Evolutionary conservation across 2,797 vertebrate species (phyloP), one percentile per base, ranked within the genome.

Genomic region (Hirundo rustica): DNA sequence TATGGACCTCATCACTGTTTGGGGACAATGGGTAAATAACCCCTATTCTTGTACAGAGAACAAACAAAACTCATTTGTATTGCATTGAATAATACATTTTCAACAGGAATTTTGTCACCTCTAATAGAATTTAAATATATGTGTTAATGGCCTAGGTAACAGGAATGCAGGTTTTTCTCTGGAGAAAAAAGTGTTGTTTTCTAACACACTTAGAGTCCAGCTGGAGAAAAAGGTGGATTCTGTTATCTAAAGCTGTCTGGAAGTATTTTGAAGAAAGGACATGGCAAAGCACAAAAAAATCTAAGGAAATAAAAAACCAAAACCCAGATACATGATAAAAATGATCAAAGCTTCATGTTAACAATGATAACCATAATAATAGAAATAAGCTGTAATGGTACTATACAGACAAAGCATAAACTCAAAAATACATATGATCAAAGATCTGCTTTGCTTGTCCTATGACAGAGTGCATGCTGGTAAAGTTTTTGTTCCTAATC

Each of bases 71-170:
- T 93, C 29, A 4, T 8, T 30, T 32, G 5, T 32, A 16, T 51
- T 68, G 16, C n/a, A 58, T 62, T 85, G 32, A 29, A 86, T 42
- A 84, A 92, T 71, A 38, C 71, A 91, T 75, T 80, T 74, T 42
- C 74, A 92, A 70, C 79, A 62, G 53, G 85, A 84, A 60, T 92
- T 96, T 97, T 92, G 81, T 78, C 78, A 95, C 47, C 47, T 79
- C 8, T 83, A 83, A 93, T 42, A 94, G 55, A 62, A 80, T 80
- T 95, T 81, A 91, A 97, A 93, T 70, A 25, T 36, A 67, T 51
- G 32, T 92, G 73, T 16, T 81, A 92, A 75, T 20, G 19, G 77
- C 40, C 40, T 53, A 32, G 26, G 68, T 58, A 80, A 85, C n/a
- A 79, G 48, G 62, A 89, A 76, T 61, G 25, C 21, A 50, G 20